A percentile compares a stretch with the other conserved stretches of the same genome.
These are phyloP conservation scores for Campylorhamphus procurvoides DNA, from an alignment of 2,113 vertebrate genomes.

Conservation along the genomic window DNA sequence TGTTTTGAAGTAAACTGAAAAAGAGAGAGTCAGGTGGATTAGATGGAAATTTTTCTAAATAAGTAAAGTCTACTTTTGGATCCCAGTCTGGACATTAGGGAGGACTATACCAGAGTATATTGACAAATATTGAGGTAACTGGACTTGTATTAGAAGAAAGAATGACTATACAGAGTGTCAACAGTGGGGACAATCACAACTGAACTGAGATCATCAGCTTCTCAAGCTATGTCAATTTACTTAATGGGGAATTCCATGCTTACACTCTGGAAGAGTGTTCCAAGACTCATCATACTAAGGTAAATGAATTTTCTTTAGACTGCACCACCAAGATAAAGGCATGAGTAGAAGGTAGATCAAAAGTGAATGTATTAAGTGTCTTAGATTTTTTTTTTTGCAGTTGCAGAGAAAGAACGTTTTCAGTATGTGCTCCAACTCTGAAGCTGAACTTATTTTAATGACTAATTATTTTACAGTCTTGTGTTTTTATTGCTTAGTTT, in stretches of 20 bases:
- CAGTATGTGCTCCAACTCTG: not conserved
- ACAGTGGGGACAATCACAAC: not conserved
- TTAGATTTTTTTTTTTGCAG: not conserved
- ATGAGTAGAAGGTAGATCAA: fast-evolving
- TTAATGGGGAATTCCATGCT: not conserved
- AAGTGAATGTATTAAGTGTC: not conserved
- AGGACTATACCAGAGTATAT: fast-evolving
- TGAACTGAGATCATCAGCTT: not conserved
- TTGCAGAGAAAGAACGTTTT: not conserved
- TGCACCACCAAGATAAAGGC: not conserved
- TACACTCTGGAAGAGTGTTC: fast-evolving
- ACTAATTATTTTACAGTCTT: not conserved
- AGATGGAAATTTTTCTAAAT: not conserved
- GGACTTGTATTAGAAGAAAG: not conserved
- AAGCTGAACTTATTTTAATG: not conserved
- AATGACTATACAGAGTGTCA: not conserved
- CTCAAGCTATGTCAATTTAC: not conserved
- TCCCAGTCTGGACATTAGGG: not conserved
- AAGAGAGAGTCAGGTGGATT: fast-evolving
- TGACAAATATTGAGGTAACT: not conserved
- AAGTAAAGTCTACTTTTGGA: not conserved
- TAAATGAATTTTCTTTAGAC: not conserved
- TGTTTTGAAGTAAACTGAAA: not conserved
- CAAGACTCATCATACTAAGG: not conserved
- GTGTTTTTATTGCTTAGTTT: not conserved